Evolutionary conservation across 1,140 invertebrate genomes (phyloP).

Genomic region (Cryptotermes secundus): DNA sequence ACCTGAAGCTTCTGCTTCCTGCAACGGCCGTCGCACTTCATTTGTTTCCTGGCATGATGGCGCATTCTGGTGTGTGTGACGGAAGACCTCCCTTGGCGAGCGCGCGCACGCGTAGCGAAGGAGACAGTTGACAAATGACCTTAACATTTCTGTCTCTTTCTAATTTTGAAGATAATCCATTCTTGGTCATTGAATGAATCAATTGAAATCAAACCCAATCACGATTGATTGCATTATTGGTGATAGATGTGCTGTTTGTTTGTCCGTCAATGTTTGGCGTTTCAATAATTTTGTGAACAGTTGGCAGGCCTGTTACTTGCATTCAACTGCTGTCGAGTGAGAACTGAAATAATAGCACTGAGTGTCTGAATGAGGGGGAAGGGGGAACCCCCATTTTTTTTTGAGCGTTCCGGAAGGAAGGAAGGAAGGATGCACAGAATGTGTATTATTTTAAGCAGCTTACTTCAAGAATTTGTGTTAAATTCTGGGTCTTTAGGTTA

Average conservation of each 20-base stretch:
- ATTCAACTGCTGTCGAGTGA: no score
- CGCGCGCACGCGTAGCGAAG: neutral
- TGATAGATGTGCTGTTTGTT: neutral
- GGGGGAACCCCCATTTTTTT: no score
- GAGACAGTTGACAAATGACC: neutral
- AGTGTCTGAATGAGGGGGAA: no score
- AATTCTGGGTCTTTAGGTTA: no score
- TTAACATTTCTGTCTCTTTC: neutral
- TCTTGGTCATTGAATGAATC: neutral
- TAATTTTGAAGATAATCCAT: neutral
- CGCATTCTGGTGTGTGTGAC: neutral
- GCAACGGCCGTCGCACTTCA: neutral
- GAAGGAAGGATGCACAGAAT: no score
- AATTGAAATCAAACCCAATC: conserved; percentile 12
- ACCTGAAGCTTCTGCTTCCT: neutral
- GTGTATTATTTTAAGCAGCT: no score
- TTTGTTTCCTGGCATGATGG: neutral
- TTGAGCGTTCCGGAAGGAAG: no score
- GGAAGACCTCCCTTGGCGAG: conserved; percentile 3
- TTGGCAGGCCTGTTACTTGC: neutral
- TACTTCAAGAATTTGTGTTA: no score
- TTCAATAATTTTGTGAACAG: neutral
- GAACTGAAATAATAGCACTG: no score
- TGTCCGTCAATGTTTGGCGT: neutral
- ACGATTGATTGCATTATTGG: neutral